Percentiles rank a stretch among this genome's conserved stretches.
phyloP scores from a whole-genome alignment of 2,888 invertebrate genomes.

The Polydrusus pterygomalis region DNA sequence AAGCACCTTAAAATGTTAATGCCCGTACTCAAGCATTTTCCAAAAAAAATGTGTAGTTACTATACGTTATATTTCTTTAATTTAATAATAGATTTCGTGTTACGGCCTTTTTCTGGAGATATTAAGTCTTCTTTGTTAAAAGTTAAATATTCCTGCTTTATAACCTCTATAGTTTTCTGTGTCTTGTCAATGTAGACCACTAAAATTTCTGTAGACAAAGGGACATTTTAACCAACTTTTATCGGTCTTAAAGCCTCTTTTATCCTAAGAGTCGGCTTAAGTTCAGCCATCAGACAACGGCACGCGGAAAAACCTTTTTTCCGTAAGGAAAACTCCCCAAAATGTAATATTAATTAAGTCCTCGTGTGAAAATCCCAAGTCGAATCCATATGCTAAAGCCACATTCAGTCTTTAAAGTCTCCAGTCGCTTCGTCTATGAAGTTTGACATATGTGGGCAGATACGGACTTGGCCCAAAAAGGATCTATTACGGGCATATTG shows the following conservation, averaged over 20 bases:
- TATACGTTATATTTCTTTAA: too few relatives aligned
- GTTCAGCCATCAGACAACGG: conserved; percentile 32
- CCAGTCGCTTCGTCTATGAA: conserved; percentile 37
- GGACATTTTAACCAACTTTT: conserved; percentile 35
- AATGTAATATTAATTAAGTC: conserved; percentile 57
- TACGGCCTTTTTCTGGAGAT: too few relatives aligned
- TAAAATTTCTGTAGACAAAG: background rate
- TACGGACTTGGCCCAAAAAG: conserved; percentile 5
- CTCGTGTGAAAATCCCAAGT: conserved; percentile 52
- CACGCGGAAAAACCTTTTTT: conserved; percentile 46
- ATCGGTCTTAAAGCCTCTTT: conserved; percentile 23
- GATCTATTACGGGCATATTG: too few relatives aligned
- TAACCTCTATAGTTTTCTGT: too few relatives aligned
- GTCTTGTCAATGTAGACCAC: too few relatives aligned
- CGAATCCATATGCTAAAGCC: conserved; percentile 52
- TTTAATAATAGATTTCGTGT: too few relatives aligned
- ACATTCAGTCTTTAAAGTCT: conserved; percentile 52
- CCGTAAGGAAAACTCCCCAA: conserved; percentile 36
- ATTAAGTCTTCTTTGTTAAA: too few relatives aligned
- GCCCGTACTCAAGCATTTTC: too few relatives aligned
- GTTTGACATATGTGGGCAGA: conserved; percentile 43
- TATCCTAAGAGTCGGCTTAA: conserved; percentile 39
- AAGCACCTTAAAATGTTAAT: too few relatives aligned
- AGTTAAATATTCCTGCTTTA: too few relatives aligned
- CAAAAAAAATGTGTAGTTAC: too few relatives aligned